Percentiles rank a stretch among this genome's conserved stretches.
Conservation (phyloP, 2,113 vertebrate species). For the Xiphophorus hellerii region DNA sequence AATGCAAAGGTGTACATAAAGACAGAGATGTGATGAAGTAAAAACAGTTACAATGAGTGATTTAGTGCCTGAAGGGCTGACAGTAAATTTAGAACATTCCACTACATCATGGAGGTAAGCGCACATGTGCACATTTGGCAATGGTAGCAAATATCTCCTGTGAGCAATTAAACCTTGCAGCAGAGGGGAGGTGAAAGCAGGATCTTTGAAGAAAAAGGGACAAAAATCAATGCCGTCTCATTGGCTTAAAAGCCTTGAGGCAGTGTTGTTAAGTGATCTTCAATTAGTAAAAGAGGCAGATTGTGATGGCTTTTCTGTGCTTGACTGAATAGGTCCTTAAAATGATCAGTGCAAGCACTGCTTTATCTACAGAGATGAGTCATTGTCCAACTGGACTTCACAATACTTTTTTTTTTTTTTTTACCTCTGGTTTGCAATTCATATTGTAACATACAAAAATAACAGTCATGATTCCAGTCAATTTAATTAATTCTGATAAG, state of each 20-base stretch:
- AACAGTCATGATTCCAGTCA: not conserved
- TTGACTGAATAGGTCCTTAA: conserved; percentile 30
- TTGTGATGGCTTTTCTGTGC: conserved; percentile 38
- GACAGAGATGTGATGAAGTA: conserved; percentile 47
- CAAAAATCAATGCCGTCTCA: conserved; percentile 78
- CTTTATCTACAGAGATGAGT: conserved; percentile 42
- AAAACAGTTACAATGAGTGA: conserved; percentile 53
- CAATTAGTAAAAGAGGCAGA: conserved; percentile 65
- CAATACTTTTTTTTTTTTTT: not conserved
- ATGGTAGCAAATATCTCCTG: conserved; percentile 45
- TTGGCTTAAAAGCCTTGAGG: conserved; percentile 76
- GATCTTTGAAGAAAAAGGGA: conserved; percentile 38
- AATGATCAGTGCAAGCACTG: conserved; percentile 30
- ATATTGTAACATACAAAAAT: not conserved
- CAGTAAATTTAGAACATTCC: conserved; percentile 67
- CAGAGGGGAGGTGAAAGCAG: conserved; percentile 40
- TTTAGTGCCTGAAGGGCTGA: conserved; percentile 57
- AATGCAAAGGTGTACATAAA: conserved; percentile 32
- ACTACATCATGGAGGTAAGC: conserved; percentile 55
- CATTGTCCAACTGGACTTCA: conserved; percentile 19
- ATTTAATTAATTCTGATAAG: not conserved
- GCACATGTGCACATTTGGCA: conserved; percentile 55
- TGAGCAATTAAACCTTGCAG: conserved; percentile 54
- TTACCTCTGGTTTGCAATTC: not conserved
- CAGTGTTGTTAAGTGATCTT: conserved; percentile 68